Conservation (phyloP, 2,888 invertebrate species). For the Ophraella communa region DNA sequence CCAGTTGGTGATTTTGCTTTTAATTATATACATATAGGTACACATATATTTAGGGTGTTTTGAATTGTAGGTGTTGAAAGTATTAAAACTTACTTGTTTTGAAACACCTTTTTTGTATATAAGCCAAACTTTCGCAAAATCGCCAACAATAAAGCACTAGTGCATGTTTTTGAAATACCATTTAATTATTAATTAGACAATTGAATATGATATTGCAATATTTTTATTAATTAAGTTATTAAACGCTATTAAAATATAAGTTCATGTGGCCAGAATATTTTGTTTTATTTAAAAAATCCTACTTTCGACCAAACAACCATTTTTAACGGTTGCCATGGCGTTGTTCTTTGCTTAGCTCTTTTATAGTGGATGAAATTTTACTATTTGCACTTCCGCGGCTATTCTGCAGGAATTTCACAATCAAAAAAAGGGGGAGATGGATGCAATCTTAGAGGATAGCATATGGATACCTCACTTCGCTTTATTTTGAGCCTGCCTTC, state of each 20-base stretch:
- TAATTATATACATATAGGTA: background rate
- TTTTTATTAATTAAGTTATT: constrained; percentile 39
- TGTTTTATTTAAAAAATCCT: constrained; percentile 22
- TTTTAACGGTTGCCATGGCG: background rate
- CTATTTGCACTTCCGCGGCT: too few relatives aligned
- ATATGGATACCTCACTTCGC: too few relatives aligned
- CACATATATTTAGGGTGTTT: constrained; percentile 3
- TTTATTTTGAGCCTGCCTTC: too few relatives aligned
- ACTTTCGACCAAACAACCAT: background rate
- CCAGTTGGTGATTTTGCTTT: constrained; percentile 45
- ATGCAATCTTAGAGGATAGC: too few relatives aligned
- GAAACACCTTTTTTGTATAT: background rate
- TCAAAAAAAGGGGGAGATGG: too few relatives aligned
- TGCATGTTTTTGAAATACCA: constrained; percentile 44
- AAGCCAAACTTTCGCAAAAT: constrained; percentile 25
- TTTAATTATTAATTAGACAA: constrained; percentile 44
- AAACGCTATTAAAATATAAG: constrained; percentile 39
- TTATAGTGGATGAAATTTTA: background rate
- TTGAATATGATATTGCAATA: constrained; percentile 40
- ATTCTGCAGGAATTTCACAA: too few relatives aligned
- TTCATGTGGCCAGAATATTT: constrained; percentile 33
- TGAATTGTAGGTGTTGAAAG: too few relatives aligned
- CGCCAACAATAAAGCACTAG: constrained; percentile 35
- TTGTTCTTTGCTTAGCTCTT: background rate
- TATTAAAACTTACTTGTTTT: background rate